phyloP scores from a whole-genome alignment of 2,888 invertebrate species.

The Catocala sponsa region DNA sequence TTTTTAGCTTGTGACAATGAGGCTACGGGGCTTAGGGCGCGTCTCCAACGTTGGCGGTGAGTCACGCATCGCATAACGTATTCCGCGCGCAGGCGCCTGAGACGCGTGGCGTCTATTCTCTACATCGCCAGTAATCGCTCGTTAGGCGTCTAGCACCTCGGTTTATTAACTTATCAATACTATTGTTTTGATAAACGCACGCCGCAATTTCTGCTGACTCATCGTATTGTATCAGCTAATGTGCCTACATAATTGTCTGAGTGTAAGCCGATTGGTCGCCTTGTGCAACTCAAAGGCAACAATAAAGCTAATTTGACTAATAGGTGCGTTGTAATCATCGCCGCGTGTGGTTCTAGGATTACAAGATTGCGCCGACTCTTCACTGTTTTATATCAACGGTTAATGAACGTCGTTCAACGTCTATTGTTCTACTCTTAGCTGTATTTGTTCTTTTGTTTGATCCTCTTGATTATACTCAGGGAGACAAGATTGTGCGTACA shows the following conservation, averaged over 20 bases:
- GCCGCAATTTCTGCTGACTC: slow-evolving; percentile 85
- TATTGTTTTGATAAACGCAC: slow-evolving; percentile 87
- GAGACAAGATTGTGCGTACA: slow-evolving; percentile 38
- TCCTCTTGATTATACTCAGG: slow-evolving; percentile 31
- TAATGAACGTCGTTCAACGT: slow-evolving; percentile 78
- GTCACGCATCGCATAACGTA: slow-evolving; percentile 75
- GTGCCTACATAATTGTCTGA: slow-evolving; percentile 81
- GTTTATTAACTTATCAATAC: slow-evolving; percentile 88
- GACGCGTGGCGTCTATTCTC: slow-evolving; percentile 75
- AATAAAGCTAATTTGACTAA: slow-evolving; percentile 88
- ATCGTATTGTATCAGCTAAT: slow-evolving; percentile 81
- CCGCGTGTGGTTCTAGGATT: slow-evolving; percentile 87
- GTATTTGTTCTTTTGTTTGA: slow-evolving; percentile 58
- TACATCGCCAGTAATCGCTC: slow-evolving; percentile 77
- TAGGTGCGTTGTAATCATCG: slow-evolving; percentile 87
- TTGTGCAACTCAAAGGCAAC: slow-evolving; percentile 81
- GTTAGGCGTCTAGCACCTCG: slow-evolving; percentile 78
- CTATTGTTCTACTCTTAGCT: slow-evolving; percentile 80
- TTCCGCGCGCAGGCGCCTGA: slow-evolving; percentile 68
- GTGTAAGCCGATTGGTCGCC: slow-evolving; percentile 83
- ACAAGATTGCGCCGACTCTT: slow-evolving; percentile 74
- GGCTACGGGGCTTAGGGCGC: slow-evolving; percentile 54
- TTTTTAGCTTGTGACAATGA: slow-evolving; percentile 57
- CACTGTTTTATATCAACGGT: slow-evolving; percentile 63
- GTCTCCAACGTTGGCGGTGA: slow-evolving; percentile 62